Percentiles rank a stretch among this genome's conserved stretches.
These are phyloP conservation scores for Nymphalis io DNA, from an alignment of 1,140 invertebrate genomes.

Conservation along the genomic window DNA sequence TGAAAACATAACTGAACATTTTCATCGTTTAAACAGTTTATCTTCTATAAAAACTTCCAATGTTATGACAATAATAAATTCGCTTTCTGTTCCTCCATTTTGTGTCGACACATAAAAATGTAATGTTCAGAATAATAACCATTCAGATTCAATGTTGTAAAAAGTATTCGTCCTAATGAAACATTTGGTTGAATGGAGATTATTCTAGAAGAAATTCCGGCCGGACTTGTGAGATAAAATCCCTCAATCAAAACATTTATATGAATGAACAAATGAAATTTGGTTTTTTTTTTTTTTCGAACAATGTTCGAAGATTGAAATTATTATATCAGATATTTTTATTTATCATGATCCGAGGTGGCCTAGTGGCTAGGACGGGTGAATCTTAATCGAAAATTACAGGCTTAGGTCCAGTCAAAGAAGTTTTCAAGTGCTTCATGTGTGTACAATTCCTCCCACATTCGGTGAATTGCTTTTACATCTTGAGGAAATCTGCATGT, in stretches of 20 bases:
- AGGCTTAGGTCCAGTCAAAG: too few species aligned
- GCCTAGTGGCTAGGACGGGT: too few species aligned
- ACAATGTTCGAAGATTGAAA: neutral
- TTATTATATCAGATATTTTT: too few species aligned
- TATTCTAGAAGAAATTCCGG: neutral
- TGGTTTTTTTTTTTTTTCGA: neutral
- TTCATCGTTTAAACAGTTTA: slow-evolving; percentile 53
- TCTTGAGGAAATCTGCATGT: too few species aligned
- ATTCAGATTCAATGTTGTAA: slow-evolving; percentile 53
- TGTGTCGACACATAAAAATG: slow-evolving; percentile 51
- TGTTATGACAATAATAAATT: slow-evolving; percentile 58
- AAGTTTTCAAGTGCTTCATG: too few species aligned
- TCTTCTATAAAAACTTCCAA: slow-evolving; percentile 50
- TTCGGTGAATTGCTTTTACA: too few species aligned
- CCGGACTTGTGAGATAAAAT: neutral
- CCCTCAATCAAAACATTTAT: neutral
- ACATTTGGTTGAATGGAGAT: slow-evolving; percentile 26
- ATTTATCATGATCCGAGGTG: too few species aligned
- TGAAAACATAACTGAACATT: slow-evolving; percentile 46
- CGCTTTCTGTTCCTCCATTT: slow-evolving; percentile 46
- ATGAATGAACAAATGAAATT: too few species aligned
- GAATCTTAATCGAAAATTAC: too few species aligned
- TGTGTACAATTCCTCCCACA: too few species aligned
- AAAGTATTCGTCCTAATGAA: slow-evolving; percentile 46
- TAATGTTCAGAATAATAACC: slow-evolving; percentile 50